Percentiles rank a stretch among this genome's conserved stretches.
phyloP scores from a whole-genome alignment of 2,113 vertebrate species.

The Xerus inauris region DNA sequence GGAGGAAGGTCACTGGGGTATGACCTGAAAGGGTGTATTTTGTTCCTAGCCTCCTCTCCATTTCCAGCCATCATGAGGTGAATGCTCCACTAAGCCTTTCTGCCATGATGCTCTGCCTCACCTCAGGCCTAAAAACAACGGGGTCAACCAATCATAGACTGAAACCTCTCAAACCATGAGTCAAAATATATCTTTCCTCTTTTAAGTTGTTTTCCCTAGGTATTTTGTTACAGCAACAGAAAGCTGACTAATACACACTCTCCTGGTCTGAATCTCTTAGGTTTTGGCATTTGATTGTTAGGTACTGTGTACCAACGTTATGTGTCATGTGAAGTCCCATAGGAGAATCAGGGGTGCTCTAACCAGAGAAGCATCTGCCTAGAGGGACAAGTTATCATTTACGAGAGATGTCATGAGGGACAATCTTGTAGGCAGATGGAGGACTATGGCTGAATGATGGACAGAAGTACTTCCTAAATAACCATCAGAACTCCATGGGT shows the following conservation, averaged over 20 bases:
- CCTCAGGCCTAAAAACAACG: background rate
- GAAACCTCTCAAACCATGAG: background rate
- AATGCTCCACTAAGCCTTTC: background rate
- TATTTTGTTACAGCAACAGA: background rate
- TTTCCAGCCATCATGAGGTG: background rate
- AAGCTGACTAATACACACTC: background rate
- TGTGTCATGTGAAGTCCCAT: rapidly evolving
- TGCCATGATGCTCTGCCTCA: background rate
- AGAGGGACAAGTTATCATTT: background rate
- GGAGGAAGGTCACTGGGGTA: background rate
- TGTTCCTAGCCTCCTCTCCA: background rate
- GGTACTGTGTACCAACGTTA: background rate
- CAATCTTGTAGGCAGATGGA: background rate
- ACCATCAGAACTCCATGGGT: background rate
- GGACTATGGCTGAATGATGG: background rate
- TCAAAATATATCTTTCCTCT: background rate
- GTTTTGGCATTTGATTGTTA: background rate
- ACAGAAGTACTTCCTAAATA: background rate
- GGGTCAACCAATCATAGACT: background rate
- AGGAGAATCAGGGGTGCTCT: background rate
- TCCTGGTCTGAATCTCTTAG: background rate
- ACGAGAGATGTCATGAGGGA: background rate
- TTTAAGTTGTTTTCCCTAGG: background rate
- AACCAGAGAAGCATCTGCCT: background rate
- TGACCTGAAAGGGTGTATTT: background rate